Evolutionary conservation across 2,888 invertebrate species (phyloP), one percentile per base, ranked within the genome.

Genomic region (Bhutanitis thaidina): DNA sequence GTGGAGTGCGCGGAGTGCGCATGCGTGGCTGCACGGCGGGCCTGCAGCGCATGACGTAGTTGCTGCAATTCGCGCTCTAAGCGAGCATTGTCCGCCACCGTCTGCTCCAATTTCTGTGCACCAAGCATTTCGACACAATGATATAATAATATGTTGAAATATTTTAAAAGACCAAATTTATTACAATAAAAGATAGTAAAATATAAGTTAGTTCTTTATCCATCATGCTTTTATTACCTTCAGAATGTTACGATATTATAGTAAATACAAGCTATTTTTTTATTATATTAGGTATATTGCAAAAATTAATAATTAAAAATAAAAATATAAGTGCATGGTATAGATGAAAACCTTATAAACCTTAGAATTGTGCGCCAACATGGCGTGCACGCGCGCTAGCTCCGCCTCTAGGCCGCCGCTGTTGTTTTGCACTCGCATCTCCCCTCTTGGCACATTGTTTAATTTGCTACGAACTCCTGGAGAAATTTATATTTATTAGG

Each of bases 321-420:
- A 74, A 76, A 68, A 64, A 73, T 70, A 76, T 74, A 82, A 80
- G 87, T 88, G 87, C 88, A 83, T 74, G 71, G 79, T 90, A 90
- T 90, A 91, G 90, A 90, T 89, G 80, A 91, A 91, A 91, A 92
- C 91, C 91, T 91, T 90, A 86, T 87, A 90, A 92, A 96, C 96
- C 94, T 96, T 96, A 67, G 97, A 97, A 91, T 97, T 96, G 87
- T 96, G 95, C 58, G 97, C 96, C 69, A 97, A 85, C 86, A 97
- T 93, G 56, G 94, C 93, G 78, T 96, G 94, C 50, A 97, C 96
- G 53, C 95, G 91, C 58, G 95, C 94, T 57, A 97, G 80, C 77
- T 97, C 97, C 53, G 93, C 94, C 61, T 94, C 94, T 44, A 96
- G 86, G 56, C 94, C 74, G 3, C 65, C 67, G 20, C 65, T 63